Base-by-base conservation (phyloP, 1,140 invertebrate genomes). In the Zaprionus gabonicus region DNA sequence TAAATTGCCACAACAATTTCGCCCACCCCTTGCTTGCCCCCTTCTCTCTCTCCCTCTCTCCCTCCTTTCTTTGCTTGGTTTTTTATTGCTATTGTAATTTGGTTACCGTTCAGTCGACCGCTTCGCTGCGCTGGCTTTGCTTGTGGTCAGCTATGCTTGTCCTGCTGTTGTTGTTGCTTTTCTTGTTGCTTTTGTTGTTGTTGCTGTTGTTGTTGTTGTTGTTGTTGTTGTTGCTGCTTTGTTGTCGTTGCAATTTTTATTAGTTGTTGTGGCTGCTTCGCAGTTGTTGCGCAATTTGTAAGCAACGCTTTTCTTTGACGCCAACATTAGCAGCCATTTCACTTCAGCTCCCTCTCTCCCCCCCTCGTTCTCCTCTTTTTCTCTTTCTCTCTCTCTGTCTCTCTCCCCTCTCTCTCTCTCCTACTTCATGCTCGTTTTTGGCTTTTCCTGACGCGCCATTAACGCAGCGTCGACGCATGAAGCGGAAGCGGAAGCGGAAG, bases 31-130 rank as follows among this genome's bases (percentile, higher is more conserved):
- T 41, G 4, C 34, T 58, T 58, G 12, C 23, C 15, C 57, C 9
- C 53, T 56, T 4, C 31, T 13, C n/a, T n/a, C n/a, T 17, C 17
- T 41, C 15, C n/a, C 36, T 44, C 34, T 36, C 58, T 17, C n/a
- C n/a, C 5, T 2, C 15, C 38, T n/a, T 4, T 41, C 38, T 17
- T 23, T 1, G 23, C 46, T 23, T 13, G 9, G 9, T 62, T 80
- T 82, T 82, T 82, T 81, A 83, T 65, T 63, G 67, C 23, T 51
- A 65, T 55, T 76, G 71, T 80, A 83, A 82, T 83, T 83, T 80
- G 71, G 58, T 84, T 58, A 70, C 60, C 68, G 81, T 51, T 81
- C 74, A 81, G 60, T 81, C 63, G 67, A 75, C 65, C 82, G 67
- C 69, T 38, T 81, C 70, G 64, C 65, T 76, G 82, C 17, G 17